Base-by-base conservation (phyloP, 2,113 vertebrate genomes). In the Elachura formosa region DNA sequence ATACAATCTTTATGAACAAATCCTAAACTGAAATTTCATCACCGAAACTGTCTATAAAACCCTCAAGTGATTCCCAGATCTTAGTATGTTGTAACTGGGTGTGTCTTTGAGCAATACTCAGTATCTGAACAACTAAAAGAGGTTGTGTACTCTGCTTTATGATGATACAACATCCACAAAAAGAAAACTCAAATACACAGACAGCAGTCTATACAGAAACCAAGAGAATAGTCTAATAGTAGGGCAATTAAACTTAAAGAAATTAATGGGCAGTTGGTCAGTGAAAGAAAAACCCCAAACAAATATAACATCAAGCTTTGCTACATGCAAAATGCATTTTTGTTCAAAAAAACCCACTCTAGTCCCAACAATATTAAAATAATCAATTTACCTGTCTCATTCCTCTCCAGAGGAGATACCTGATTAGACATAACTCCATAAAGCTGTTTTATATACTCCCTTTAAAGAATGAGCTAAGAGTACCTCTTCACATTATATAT, bases 261-360 rank as follows among this genome's bases (percentile, higher is more conserved):
- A 52, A 38, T 11, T 14, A 10, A 40, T 9, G 3, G 18, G 10
- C 23, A 82, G 33, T 4, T 19, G 11, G 6, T 9, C 14, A 84
- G 33, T 71, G 7, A 10, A 80, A 76, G 68, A 69, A 40, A 21
- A n/a, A 3, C 1, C 0, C 3, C 1, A 20, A 81, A 59, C 2
- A 34, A 54, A 31, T 40, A 22, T 9, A 63, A 51, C 6, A 46
- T 20, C 48, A 63, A 87, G 8, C 5, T 18, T 73, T 75, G n/a
- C 25, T 8, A 41, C n/a, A 72, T 26, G 12, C 10, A 78, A 81
- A 89, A 54, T 25, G 1, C 1, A 14, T 48, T 38, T 87, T 51
- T 59, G 2, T 67, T 49, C 9, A 55, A 61, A 59, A 12, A 4
- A 54, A 31, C 2, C n/a, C 11, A 48, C 3, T 22, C 25, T 34